phyloP scores from a whole-genome alignment of 1,140 invertebrate genomes.

The Lordiphosa stackelbergi region DNA sequence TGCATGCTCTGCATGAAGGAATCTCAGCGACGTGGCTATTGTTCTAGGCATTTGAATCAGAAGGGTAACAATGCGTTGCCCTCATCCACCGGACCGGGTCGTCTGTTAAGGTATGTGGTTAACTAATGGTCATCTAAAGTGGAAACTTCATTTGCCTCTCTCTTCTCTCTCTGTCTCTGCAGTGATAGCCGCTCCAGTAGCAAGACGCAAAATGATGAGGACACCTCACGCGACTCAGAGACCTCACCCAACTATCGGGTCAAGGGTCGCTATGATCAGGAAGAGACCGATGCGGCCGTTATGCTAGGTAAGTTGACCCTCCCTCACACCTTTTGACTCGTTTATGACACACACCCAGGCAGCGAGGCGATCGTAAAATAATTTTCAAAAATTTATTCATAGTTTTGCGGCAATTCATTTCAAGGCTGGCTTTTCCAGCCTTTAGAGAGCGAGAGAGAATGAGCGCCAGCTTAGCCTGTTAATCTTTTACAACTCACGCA shows the following conservation, averaged over 20 bases:
- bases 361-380: conserved; percentile 18
- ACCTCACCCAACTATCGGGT: conserved; percentile 88
- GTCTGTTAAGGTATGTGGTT: conserved; percentile 65
- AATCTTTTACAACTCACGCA: conserved; percentile 60
- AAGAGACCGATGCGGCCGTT: conserved; percentile 97
- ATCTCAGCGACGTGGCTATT: conserved; percentile 96
- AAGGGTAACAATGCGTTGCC: conserved; percentile 71
- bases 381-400: conserved; percentile 57
- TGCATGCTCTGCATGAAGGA: conserved; percentile 97
- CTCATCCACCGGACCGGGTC: conserved; percentile 66
- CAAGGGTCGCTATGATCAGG: conserved; percentile 89
- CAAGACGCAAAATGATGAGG: conserved; percentile 87
- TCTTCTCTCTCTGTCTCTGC: not conserved
- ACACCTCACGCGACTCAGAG: conserved; percentile 92
- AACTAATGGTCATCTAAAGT: not conserved
- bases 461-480: conserved; percentile 68
- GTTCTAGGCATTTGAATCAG: conserved; percentile 94
- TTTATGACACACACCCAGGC: conserved; percentile 34
- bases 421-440: conserved; percentile 60
- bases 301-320: conserved; percentile 86
- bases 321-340: conserved; percentile 51
- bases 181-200: conserved; percentile 78
- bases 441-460: not conserved
- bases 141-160: not conserved
- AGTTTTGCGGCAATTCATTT: conserved; percentile 55